Conservation (phyloP, 2,888 invertebrate genomes). For the Autographa gamma region DNA sequence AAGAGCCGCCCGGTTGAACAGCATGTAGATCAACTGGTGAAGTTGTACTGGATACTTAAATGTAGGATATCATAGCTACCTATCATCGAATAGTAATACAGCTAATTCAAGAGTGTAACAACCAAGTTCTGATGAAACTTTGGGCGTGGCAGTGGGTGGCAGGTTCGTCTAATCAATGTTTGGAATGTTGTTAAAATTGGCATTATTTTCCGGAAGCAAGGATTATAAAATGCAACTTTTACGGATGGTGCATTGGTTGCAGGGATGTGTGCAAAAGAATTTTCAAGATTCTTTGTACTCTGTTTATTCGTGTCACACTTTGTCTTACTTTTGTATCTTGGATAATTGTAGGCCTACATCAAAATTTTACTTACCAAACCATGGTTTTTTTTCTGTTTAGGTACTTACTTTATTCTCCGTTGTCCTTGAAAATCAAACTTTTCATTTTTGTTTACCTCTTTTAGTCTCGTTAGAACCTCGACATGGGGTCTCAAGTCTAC, state of each 20-base stretch:
- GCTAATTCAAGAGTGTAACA: slow-evolving; percentile 39
- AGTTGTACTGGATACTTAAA: slow-evolving; percentile 18
- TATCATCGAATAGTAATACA: slow-evolving; percentile 27
- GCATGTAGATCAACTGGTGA: slow-evolving; percentile 17
- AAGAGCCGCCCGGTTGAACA: slow-evolving; percentile 15
- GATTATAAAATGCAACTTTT: slow-evolving; percentile 77
- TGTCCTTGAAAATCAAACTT: too few relatives aligned
- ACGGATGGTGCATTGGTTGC: slow-evolving; percentile 84
- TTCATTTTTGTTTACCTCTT: too few relatives aligned
- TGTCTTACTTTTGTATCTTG: slow-evolving; percentile 55
- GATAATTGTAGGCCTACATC: background rate
- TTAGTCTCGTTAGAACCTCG: too few relatives aligned
- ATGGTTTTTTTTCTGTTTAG: background rate
- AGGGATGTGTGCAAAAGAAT: slow-evolving; percentile 84
- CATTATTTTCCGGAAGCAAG: slow-evolving; percentile 87
- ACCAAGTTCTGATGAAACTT: slow-evolving; percentile 43
- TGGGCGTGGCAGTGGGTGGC: slow-evolving; percentile 50
- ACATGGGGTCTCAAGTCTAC: too few relatives aligned
- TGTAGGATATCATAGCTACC: slow-evolving; percentile 30
- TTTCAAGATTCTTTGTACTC: slow-evolving; percentile 78
- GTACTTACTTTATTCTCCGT: background rate
- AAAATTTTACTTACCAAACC: background rate
- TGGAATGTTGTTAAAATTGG: slow-evolving; percentile 82
- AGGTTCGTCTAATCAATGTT: slow-evolving; percentile 54
- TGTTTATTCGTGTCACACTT: slow-evolving; percentile 78